Evolutionary conservation across 2,113 vertebrate species (phyloP).

Genomic region (Tapirus terrestris): DNA sequence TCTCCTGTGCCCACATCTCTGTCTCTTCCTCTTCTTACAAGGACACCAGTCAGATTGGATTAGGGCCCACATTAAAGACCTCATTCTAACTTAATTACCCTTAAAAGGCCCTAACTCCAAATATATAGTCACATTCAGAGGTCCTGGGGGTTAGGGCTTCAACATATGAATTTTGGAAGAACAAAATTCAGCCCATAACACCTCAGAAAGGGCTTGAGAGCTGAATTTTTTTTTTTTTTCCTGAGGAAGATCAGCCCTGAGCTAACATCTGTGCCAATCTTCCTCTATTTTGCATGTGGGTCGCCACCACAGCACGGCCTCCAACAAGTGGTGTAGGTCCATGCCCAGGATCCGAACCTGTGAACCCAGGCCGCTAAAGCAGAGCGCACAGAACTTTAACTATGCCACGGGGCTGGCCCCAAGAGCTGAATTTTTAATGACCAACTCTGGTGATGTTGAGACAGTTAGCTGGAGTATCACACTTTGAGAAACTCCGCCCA

Average conservation of each 20-base stretch:
- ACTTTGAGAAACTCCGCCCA: no score
- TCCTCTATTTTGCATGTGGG: no score
- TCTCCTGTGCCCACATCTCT: not conserved
- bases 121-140: not conserved
- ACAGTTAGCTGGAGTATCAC: not conserved
- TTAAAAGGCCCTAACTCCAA: not conserved
- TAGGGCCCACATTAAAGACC: not conserved
- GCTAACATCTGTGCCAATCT: no score
- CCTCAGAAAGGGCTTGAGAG: no score
- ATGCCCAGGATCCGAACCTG: no score
- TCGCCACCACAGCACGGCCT: no score
- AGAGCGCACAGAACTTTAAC: no score
- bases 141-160: not conserved
- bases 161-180: not conserved
- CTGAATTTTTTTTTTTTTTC: not conserved
- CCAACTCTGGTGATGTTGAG: not conserved
- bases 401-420: no score
- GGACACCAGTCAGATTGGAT: not conserved
- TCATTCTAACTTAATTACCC: not conserved
- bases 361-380: no score
- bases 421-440: not conserved
- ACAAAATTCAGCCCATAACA: not conserved
- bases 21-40: not conserved
- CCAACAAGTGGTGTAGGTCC: no score
- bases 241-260: no score